Evolutionary conservation across 30 jellyfish, hydroid and myxozoan genomes (phyloP).

Genomic region (Pelagia noctiluca): DNA sequence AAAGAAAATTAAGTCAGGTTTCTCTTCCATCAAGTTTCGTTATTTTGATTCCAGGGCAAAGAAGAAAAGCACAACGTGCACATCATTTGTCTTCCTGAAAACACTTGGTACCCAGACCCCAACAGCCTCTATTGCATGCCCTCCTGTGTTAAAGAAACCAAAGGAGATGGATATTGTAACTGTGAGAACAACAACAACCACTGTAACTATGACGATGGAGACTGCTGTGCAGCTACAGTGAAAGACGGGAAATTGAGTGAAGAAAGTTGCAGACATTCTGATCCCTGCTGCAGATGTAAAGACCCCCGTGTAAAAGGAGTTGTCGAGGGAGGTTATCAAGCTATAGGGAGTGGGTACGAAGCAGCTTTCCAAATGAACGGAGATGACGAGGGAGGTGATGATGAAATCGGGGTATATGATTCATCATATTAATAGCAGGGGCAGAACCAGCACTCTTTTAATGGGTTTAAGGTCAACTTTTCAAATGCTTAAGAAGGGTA

Average conservation of each 20-base stretch:
- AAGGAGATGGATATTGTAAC: constrained; percentile 84
- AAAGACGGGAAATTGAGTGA: background rate
- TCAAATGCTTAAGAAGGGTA: too few species aligned
- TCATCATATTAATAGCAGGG: too few species aligned
- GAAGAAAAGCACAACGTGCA: constrained; percentile 1
- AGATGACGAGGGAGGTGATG: constrained; percentile 47
- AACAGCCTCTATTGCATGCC: constrained; percentile 40
- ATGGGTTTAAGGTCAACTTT: too few species aligned
- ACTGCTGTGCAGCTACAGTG: constrained; percentile 69
- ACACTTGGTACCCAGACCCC: constrained; percentile 72
- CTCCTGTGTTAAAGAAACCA: constrained; percentile 31
- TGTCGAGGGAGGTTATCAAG: background rate
- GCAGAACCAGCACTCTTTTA: too few species aligned
- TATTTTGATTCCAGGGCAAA: constrained; percentile 18
- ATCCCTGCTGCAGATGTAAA: constrained; percentile 18
- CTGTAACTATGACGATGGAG: constrained; percentile 91
- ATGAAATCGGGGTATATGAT: background rate
- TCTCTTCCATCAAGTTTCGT: too few species aligned
- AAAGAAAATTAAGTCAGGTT: too few species aligned
- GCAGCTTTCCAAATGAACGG: background rate
- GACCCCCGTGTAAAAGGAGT: constrained; percentile 4
- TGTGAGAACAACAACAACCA: constrained; percentile 82
- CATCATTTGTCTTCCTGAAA: constrained; percentile 71
- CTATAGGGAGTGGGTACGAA: constrained; percentile 47
- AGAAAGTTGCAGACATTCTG: constrained; percentile 19